Conservation (phyloP, 1,140 invertebrate species). For the Drosophila auraria region DNA sequence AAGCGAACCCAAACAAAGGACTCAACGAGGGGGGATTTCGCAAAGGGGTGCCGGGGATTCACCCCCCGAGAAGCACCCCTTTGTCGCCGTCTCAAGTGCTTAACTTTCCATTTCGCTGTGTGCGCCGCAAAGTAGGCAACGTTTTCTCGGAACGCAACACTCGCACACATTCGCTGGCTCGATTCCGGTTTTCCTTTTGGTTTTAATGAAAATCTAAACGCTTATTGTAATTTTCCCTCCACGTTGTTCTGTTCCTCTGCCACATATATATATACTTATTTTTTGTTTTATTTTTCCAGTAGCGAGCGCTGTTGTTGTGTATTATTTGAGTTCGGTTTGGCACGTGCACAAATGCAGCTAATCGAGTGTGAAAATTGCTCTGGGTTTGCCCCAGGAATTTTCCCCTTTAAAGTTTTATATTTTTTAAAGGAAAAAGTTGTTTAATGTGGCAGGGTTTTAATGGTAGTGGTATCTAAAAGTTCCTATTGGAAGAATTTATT, state of each 20-base stretch:
- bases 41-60: constrained; percentile 55
- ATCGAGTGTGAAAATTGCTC: constrained; percentile 78
- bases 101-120: constrained; percentile 69
- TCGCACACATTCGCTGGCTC: not conserved
- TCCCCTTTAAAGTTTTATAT: constrained; percentile 19
- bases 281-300: constrained; percentile 28
- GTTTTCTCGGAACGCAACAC: constrained; percentile 47
- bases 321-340: constrained; percentile 58
- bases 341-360: constrained; percentile 73
- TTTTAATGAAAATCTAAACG: constrained; percentile 69
- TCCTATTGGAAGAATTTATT: not conserved
- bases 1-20: constrained; percentile 71
- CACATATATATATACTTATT: not conserved
- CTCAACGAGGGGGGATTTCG: constrained; percentile 14
- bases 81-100: constrained; percentile 67
- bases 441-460: not conserved
- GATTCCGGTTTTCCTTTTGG: constrained; percentile 8
- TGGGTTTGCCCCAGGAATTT: constrained; percentile 51
- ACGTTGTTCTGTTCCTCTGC: constrained; percentile 21
- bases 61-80: constrained; percentile 41
- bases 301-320: constrained; percentile 26
- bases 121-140: constrained; percentile 73
- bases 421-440: not conserved
- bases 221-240: constrained; percentile 68
- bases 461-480: not conserved